Conservation (phyloP, 2,113 vertebrate species). For the Proterorhinus semilunaris region DNA sequence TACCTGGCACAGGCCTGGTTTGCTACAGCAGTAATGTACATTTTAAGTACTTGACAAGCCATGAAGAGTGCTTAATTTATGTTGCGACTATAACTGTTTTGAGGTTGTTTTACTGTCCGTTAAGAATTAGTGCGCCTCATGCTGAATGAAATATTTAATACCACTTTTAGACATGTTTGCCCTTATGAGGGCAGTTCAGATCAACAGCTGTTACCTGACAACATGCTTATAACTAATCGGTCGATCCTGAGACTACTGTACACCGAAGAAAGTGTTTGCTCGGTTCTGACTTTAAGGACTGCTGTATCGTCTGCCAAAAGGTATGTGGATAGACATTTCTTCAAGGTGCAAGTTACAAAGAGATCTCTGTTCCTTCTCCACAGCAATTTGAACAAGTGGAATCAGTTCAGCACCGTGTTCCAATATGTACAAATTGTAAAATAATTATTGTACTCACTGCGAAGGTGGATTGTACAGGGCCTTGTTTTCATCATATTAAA, state of each 20-base stretch:
- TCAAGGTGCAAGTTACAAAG: conserved; percentile 79
- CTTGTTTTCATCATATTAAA: conserved; percentile 98
- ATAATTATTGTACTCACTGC: conserved; percentile 97
- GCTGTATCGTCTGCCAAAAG: conserved; percentile 62
- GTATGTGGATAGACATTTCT: conserved; percentile 73
- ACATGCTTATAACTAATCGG: conserved; percentile 80
- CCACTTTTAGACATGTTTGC: conserved; percentile 36
- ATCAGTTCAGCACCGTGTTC: conserved; percentile 76
- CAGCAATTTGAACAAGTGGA: conserved; percentile 82
- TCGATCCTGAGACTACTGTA: conserved; percentile 34
- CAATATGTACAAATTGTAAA: conserved; percentile 99
- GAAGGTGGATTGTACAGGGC: conserved; percentile 97
- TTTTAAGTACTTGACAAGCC: conserved; percentile 43
- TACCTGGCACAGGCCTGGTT: conserved; percentile 56
- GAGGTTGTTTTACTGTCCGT: conserved; percentile 43
- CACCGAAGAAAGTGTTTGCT: conserved; percentile 48
- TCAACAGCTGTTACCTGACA: conserved; percentile 65
- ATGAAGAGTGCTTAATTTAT: conserved; percentile 58
- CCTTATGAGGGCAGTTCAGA: conserved; percentile 55
- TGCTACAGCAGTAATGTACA: conserved; percentile 39
- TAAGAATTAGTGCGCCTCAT: conserved; percentile 44
- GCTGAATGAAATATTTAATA: conserved; percentile 52
- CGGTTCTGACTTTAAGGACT: conserved; percentile 68
- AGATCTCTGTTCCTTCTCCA: conserved; percentile 69
- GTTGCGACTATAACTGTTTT: conserved; percentile 46